Evolutionary conservation across 2,888 invertebrate genomes (phyloP).

Genomic region (Cheiracanthium punctorium): DNA sequence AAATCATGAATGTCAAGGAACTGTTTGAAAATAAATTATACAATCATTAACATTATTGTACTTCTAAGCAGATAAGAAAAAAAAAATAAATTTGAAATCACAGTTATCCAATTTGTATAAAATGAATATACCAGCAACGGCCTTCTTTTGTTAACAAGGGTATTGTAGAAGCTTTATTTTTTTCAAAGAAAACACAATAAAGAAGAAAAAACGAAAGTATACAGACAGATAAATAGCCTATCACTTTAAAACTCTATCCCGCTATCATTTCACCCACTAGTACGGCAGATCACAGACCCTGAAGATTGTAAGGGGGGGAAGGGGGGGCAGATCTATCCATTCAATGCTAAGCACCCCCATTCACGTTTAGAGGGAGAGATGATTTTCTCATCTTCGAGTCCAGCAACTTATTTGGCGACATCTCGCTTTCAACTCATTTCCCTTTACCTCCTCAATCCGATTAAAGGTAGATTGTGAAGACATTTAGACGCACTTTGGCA

Average conservation of each 20-base stretch:
- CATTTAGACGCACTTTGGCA: not conserved
- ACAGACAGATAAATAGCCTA: not conserved
- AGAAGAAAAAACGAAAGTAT: not conserved
- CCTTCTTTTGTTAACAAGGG: too few relatives aligned
- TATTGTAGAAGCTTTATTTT: too few relatives aligned
- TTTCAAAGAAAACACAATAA: too few relatives aligned
- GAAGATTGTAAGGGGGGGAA: too few relatives aligned
- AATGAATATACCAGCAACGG: too few relatives aligned
- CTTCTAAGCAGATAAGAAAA: too few relatives aligned
- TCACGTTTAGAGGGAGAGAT: not conserved
- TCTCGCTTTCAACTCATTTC: constrained; percentile 4
- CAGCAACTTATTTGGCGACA: not conserved
- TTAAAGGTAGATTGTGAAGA: constrained; percentile 3
- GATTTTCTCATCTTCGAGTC: not conserved
- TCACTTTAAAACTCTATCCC: not conserved
- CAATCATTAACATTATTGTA: too few relatives aligned
- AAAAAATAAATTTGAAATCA: too few relatives aligned
- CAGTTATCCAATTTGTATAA: too few relatives aligned
- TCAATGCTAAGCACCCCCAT: not conserved
- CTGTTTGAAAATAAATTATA: too few relatives aligned
- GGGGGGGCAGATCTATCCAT: not conserved
- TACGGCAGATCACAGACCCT: too few relatives aligned
- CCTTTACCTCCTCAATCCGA: constrained; percentile 1
- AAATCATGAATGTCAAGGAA: too few relatives aligned
- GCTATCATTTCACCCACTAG: not conserved